phyloP scores from a whole-genome alignment of 2,797 vertebrate species.

The Cynopterus sphinx region DNA sequence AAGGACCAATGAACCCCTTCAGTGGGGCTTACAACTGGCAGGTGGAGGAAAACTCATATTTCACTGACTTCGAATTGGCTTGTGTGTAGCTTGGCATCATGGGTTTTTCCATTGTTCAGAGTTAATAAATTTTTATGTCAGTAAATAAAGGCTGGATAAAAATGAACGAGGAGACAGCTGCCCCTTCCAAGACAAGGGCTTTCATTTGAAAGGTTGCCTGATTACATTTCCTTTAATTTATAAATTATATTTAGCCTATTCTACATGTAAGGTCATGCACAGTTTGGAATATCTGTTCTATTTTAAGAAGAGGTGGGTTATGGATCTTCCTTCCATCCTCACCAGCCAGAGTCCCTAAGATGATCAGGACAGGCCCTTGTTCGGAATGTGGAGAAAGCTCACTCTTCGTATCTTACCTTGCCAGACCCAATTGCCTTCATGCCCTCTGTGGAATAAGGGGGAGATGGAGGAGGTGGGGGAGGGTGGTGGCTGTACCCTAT shows the following conservation, averaged over 20 bases:
- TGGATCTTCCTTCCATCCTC: neutral
- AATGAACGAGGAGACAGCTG: neutral
- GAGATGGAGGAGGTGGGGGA: too few species aligned
- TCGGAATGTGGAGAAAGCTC: neutral
- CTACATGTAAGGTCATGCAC: neutral
- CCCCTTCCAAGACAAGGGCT: neutral
- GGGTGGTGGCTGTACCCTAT: too few species aligned
- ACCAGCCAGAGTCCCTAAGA: neutral
- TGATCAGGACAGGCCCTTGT: neutral
- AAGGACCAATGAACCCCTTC: neutral
- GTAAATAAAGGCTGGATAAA: neutral
- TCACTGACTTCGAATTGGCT: neutral
- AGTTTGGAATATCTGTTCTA: neutral
- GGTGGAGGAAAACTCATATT: neutral
- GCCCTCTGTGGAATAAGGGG: neutral
- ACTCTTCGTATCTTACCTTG: neutral
- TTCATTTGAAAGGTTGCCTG: neutral
- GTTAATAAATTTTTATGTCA: neutral
- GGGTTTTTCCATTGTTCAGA: neutral
- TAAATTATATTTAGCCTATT: neutral
- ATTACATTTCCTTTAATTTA: neutral
- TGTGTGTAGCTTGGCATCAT: neutral
- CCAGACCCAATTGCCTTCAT: neutral
- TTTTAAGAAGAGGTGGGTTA: neutral
- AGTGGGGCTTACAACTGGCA: neutral